Evolutionary conservation across 1,140 invertebrate species (phyloP).

Genomic region (Akabosia matsudoensis): DNA sequence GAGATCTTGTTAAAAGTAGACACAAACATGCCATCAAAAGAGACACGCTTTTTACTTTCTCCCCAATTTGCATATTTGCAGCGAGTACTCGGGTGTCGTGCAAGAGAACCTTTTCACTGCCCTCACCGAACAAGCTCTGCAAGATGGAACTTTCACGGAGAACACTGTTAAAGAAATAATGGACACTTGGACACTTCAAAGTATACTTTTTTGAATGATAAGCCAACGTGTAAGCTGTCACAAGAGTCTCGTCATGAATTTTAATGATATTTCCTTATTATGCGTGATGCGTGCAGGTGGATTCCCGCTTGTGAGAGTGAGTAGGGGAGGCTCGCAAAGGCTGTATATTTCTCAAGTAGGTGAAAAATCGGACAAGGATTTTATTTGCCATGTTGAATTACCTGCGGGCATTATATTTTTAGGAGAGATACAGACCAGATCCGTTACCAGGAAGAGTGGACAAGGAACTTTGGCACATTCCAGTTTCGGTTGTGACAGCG

Average conservation of each 20-base stretch:
- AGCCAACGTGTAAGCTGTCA: not conserved
- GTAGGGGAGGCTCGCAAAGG: slow-evolving; percentile 57
- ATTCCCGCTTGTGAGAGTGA: slow-evolving; percentile 75
- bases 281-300: slow-evolving; percentile 52
- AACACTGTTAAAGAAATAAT: slow-evolving; percentile 70
- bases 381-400: not conserved
- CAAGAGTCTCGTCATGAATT: not conserved
- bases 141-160: slow-evolving; percentile 59
- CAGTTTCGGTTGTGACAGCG: slow-evolving; percentile 70
- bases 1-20: not conserved
- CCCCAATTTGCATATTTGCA: slow-evolving; percentile 41
- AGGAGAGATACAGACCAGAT: slow-evolving; percentile 17
- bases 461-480: slow-evolving; percentile 69
- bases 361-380: too few species aligned
- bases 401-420: not conserved
- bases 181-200: slow-evolving; percentile 89
- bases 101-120: slow-evolving; percentile 82
- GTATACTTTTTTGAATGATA: slow-evolving; percentile 49
- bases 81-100: slow-evolving; percentile 70
- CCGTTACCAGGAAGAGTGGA: not conserved
- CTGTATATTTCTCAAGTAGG: slow-evolving; percentile 60
- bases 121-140: slow-evolving; percentile 68
- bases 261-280: too few species aligned
- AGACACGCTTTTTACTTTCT: not conserved
- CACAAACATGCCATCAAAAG: too few species aligned